Evolutionary conservation across 2,888 invertebrate genomes (phyloP).

Genomic region (Drosophila lutescens): DNA sequence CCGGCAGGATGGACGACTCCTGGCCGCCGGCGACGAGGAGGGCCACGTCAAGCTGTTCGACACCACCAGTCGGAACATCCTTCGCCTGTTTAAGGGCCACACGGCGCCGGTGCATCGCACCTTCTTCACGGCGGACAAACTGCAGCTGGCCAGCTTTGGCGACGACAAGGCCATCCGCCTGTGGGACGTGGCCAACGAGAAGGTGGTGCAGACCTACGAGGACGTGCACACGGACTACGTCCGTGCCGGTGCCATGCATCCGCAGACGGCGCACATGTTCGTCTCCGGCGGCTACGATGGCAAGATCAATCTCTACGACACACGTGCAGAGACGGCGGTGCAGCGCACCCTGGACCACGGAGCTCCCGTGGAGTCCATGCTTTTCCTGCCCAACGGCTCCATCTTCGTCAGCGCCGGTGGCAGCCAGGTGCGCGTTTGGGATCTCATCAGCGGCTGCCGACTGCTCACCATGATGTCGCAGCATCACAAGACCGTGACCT

Average conservation of each 20-base stretch:
- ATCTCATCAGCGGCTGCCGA: constrained; percentile 91
- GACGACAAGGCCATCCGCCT: constrained; percentile 94
- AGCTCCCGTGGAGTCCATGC: constrained; percentile 93
- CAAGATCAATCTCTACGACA: constrained; percentile 94
- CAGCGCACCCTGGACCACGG: constrained; percentile 92
- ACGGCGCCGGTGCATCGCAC: constrained; percentile 91
- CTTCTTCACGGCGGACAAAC: constrained; percentile 91
- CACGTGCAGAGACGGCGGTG: constrained; percentile 88
- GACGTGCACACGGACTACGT: constrained; percentile 91
- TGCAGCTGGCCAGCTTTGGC: constrained; percentile 93
- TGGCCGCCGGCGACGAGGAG: constrained; percentile 96
- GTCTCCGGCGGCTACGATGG: constrained; percentile 96
- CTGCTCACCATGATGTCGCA: constrained; percentile 93
- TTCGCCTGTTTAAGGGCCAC: constrained; percentile 94
- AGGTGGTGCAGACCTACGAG: constrained; percentile 87
- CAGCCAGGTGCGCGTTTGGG: constrained; percentile 96
- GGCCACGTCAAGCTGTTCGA: constrained; percentile 94
- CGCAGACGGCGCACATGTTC: constrained; percentile 90
- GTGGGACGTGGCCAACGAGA: constrained; percentile 97
- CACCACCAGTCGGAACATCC: constrained; percentile 91
- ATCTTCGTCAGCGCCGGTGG: constrained; percentile 96
- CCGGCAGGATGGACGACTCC: constrained; percentile 91
- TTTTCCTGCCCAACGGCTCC: constrained; percentile 95
- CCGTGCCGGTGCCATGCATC: constrained; percentile 92
- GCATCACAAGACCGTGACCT: constrained; percentile 98